Evolutionary conservation across 2,113 vertebrate genomes (phyloP).

Genomic region (Axis porcinus): DNA sequence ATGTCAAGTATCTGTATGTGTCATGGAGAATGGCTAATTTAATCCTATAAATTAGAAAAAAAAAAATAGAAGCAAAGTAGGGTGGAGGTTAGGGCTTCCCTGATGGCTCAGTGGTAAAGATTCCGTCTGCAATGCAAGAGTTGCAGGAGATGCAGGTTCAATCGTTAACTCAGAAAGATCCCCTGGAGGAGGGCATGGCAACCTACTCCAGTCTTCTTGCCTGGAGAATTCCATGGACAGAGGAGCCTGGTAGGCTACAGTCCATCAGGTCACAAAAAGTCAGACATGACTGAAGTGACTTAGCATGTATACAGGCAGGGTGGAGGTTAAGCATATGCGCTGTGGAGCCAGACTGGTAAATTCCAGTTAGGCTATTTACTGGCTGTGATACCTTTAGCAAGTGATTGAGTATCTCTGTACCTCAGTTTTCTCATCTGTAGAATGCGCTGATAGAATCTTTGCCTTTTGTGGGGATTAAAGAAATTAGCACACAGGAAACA

Average conservation of each 20-base stretch:
- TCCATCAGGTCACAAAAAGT: background rate
- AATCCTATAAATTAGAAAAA: background rate
- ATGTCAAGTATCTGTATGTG: background rate
- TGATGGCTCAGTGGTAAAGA: background rate
- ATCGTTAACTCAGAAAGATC: background rate
- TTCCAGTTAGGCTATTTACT: background rate
- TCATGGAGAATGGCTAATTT: background rate
- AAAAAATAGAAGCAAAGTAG: background rate
- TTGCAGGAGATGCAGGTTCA: background rate
- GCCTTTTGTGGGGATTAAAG: background rate
- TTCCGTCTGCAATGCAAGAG: background rate
- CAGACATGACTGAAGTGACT: background rate
- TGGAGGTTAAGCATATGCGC: fast-evolving
- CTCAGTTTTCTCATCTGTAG: background rate
- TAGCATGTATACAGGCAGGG: background rate
- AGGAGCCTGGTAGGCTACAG: background rate
- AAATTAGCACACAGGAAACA: background rate
- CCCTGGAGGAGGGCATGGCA: background rate
- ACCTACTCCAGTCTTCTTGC: background rate
- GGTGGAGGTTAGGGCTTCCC: background rate
- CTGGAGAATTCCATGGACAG: background rate
- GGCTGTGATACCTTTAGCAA: background rate
- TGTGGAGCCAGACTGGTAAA: background rate
- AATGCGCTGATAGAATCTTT: background rate
- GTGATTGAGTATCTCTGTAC: background rate